phyloP scores from a whole-genome alignment of 1,140 invertebrate genomes.

The Drosophila parabipectinata region DNA sequence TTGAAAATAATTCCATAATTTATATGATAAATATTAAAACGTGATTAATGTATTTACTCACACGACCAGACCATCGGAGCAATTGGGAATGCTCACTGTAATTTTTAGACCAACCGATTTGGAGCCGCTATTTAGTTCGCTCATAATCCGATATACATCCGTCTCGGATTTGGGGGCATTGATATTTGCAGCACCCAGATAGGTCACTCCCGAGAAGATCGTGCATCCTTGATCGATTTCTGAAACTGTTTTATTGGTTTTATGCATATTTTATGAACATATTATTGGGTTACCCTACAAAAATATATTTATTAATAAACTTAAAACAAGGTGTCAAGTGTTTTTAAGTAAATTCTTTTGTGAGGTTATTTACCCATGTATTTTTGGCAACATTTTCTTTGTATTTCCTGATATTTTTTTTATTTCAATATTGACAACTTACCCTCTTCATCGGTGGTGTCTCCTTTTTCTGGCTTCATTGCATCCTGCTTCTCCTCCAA shows the following conservation, averaged over 20 bases:
- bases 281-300: no score
- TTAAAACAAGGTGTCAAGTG: no score
- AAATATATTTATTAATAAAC: no score
- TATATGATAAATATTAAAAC: background rate
- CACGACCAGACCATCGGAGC: constrained; percentile 93
- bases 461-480: constrained; percentile 89
- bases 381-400: no score
- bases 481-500: constrained; percentile 89
- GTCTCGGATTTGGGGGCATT: constrained; percentile 96
- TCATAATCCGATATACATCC: constrained; percentile 98
- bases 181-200: constrained; percentile 96
- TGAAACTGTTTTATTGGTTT: constrained; percentile 85
- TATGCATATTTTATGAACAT: background rate
- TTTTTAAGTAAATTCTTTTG: no score
- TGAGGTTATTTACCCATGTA: no score
- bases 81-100: constrained; percentile 95
- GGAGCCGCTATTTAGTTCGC: constrained; percentile 91
- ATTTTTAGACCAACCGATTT: constrained; percentile 90
- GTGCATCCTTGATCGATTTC: constrained; percentile 94
- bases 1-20: background rate
- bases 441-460: constrained; percentile 89
- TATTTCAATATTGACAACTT: constrained; percentile 25
- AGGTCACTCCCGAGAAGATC: constrained; percentile 96
- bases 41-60: constrained; percentile 84
- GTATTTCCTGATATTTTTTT: no score